phyloP scores from a whole-genome alignment of 2,113 vertebrate genomes.

The Malaclemys terrapin region DNA sequence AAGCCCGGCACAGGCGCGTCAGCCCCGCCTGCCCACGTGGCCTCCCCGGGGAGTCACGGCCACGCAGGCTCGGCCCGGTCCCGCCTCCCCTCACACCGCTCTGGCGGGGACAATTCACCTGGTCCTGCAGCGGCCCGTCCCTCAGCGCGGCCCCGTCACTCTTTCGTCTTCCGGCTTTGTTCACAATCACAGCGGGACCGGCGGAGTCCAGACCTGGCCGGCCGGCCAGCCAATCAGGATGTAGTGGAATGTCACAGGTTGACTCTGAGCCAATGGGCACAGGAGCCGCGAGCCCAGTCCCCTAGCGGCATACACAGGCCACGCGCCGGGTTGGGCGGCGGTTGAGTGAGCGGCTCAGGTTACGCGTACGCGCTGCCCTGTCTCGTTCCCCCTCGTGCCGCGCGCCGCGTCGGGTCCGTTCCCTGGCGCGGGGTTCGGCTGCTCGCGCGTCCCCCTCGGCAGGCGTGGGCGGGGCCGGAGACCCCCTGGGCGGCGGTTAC shows the following conservation, averaged over 20 bases:
- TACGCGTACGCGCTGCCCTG: too few species aligned
- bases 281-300: not conserved
- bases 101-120: not conserved
- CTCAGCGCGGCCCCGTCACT: not conserved
- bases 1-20: not conserved
- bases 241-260: not conserved
- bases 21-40: not conserved
- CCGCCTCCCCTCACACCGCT: not conserved
- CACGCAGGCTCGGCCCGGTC: not conserved
- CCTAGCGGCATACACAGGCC: not conserved
- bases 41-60: not conserved
- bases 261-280: not conserved
- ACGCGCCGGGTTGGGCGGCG: too few species aligned
- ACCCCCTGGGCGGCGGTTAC: too few species aligned
- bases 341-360: too few species aligned
- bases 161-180: not conserved
- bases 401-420: too few species aligned
- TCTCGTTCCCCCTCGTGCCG: too few species aligned
- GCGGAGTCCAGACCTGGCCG: too few species aligned
- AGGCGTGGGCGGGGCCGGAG: not conserved
- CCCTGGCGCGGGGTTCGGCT: too few species aligned
- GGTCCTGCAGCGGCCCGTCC: not conserved
- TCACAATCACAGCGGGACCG: not conserved
- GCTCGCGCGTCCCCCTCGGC: not conserved
- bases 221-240: not conserved